A percentile compares a stretch with the other conserved stretches of the same genome.
These are phyloP conservation scores for Cinclus cinclus DNA, from an alignment of 2,113 vertebrate genomes.

Conservation along the genomic window DNA sequence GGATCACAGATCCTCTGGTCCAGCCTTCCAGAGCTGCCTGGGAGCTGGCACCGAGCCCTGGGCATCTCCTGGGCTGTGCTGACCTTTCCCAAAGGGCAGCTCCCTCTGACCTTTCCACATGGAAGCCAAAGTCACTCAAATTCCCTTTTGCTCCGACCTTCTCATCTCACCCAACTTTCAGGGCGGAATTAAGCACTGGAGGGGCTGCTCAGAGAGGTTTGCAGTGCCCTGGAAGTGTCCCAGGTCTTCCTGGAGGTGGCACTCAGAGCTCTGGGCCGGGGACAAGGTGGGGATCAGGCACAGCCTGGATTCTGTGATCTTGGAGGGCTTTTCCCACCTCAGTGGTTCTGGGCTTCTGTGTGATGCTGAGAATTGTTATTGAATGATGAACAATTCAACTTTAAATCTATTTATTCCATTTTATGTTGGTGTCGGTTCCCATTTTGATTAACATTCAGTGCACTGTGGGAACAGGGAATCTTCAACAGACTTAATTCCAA, in stretches of 20 bases:
- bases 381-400: background rate
- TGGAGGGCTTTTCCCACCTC: background rate
- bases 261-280: background rate
- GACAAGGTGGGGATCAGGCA: background rate
- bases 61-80: background rate
- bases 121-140: background rate
- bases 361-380: background rate
- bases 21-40: background rate
- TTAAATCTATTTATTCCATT: background rate
- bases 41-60: background rate
- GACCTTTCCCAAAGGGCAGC: background rate
- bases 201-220: background rate
- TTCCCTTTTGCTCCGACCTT: background rate
- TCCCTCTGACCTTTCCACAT: background rate
- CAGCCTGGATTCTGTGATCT: fast-evolving
- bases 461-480: background rate
- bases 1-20: background rate
- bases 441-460: background rate
- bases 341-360: background rate
- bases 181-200: background rate
- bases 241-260: background rate
- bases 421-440: fast-evolving
- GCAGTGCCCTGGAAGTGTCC: background rate
- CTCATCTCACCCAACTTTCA: background rate
- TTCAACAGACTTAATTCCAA: background rate